Evolutionary conservation across 2,797 vertebrate genomes (phyloP).

Genomic region (Enteromius anoplus): DNA sequence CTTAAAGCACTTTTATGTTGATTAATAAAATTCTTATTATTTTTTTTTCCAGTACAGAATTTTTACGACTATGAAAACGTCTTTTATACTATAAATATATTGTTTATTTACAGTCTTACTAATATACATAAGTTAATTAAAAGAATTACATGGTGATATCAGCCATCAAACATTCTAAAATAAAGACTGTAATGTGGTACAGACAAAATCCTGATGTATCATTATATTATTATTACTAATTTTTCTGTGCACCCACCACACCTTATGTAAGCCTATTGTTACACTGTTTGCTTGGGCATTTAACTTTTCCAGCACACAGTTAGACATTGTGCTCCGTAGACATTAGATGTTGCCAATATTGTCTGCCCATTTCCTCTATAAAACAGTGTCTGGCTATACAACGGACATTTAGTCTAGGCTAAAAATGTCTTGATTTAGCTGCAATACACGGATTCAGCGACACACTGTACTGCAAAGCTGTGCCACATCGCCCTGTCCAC

Average conservation of each 20-base stretch:
- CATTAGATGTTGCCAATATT: neutral
- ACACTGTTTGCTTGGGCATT: neutral
- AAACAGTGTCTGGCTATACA: neutral
- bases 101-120: neutral
- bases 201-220: neutral
- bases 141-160: neutral
- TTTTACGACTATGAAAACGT: neutral
- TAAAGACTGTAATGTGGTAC: neutral
- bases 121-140: neutral
- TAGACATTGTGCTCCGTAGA: neutral
- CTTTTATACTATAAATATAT: neutral
- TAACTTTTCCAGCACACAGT: neutral
- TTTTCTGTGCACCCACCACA: neutral
- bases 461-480: neutral
- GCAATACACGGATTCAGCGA: neutral
- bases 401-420: neutral
- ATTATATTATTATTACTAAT: no score
- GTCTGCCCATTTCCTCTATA: neutral
- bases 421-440: neutral
- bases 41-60: neutral
- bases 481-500: neutral
- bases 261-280: neutral
- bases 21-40: neutral
- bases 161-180: neutral
- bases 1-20: neutral